A percentile compares a stretch with the other conserved stretches of the same genome.
These are phyloP conservation scores for Aegypius monachus DNA, from an alignment of 2,113 vertebrate species.

Conservation along the genomic window DNA sequence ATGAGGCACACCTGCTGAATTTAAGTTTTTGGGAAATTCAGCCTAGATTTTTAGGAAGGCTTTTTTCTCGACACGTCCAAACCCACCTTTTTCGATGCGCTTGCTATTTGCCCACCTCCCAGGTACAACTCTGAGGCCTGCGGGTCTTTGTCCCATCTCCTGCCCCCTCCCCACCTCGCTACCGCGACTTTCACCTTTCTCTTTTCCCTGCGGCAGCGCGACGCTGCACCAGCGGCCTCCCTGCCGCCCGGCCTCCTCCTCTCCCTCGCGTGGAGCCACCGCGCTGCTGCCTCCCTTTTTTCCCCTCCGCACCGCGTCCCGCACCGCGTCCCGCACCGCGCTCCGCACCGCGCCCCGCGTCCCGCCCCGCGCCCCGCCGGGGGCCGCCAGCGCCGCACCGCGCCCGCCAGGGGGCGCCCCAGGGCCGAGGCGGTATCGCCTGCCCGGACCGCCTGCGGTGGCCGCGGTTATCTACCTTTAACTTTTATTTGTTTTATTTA, in stretches of 20 bases:
- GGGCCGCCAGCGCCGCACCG: fast-evolving
- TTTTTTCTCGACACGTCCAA: neutral
- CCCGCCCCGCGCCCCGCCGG: neutral
- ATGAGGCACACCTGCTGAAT: neutral
- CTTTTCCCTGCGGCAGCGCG: too few species aligned
- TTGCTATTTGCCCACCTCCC: neutral
- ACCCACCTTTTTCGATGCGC: neutral
- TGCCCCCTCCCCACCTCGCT: too few species aligned
- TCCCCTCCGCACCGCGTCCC: neutral
- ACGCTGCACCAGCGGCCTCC: too few species aligned
- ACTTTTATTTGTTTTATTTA: too few species aligned
- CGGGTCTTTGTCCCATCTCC: neutral
- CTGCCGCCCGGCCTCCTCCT: fast-evolving
- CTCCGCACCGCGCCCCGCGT: neutral
- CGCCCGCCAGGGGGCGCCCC: neutral
- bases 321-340: neutral
- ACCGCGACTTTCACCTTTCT: fast-evolving
- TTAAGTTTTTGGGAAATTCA: neutral
- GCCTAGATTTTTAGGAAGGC: too few species aligned
- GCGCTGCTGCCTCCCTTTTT: fast-evolving
- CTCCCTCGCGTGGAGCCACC: fast-evolving
- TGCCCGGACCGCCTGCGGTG: fast-evolving
- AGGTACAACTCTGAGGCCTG: too few species aligned
- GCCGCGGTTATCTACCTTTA: fast-evolving
- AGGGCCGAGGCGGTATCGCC: neutral